A percentile compares a stretch with the other conserved stretches of the same genome.
Evolutionary conservation across 2,888 invertebrate genomes (phyloP).

Genomic region (Pomacea canaliculata): DNA sequence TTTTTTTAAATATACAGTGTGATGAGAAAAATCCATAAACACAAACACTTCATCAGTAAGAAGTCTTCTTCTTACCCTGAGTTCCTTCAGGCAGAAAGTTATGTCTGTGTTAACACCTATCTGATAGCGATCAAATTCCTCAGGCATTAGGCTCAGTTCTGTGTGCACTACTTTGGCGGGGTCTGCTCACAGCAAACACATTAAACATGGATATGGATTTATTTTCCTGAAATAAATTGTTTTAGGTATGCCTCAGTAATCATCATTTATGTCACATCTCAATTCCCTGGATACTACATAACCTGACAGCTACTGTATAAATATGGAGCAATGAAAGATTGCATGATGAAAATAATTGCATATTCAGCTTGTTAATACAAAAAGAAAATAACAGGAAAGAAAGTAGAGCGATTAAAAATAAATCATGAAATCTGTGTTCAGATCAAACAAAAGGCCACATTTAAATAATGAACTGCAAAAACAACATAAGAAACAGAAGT

Average conservation of each 20-base stretch:
- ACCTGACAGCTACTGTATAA: too few relatives aligned
- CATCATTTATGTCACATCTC: neutral
- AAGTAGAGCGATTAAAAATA: too few relatives aligned
- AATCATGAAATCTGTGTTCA: too few relatives aligned
- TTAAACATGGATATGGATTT: neutral
- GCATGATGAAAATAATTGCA: too few relatives aligned
- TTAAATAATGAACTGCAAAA: too few relatives aligned
- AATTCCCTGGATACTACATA: neutral
- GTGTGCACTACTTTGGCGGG: slow-evolving; percentile 81
- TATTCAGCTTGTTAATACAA: too few relatives aligned
- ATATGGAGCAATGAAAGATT: too few relatives aligned
- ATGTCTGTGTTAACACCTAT: slow-evolving; percentile 79
- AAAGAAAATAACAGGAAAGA: too few relatives aligned
- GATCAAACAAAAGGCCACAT: too few relatives aligned
- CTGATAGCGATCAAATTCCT: slow-evolving; percentile 81
- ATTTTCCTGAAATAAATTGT: neutral
- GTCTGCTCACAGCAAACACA: slow-evolving; percentile 68
- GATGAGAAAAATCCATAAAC: neutral
- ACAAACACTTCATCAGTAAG: too few relatives aligned
- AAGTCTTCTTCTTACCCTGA: slow-evolving; percentile 73
- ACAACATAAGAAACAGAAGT: too few relatives aligned
- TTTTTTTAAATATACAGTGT: too few relatives aligned
- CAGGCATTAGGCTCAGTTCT: slow-evolving; percentile 80
- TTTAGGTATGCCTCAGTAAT: neutral
- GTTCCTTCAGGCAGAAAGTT: slow-evolving; percentile 88